Evolutionary conservation across 92 coral and sea anemone genomes (phyloP).

Genomic region (Porites cylindrica): DNA sequence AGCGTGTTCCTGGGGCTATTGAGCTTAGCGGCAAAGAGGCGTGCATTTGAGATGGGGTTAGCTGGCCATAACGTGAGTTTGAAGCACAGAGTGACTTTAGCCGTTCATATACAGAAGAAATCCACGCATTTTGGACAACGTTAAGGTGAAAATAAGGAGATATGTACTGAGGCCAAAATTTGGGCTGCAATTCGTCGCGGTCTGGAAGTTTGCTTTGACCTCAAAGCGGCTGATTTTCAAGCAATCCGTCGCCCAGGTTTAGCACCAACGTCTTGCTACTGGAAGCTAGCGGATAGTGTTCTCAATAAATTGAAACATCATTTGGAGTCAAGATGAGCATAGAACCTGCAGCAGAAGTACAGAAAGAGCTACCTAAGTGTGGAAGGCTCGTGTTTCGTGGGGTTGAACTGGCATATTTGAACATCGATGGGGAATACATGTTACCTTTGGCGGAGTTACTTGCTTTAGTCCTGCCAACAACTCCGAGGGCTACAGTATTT

Average conservation of each 20-base stretch:
- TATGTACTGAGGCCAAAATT: slow-evolving; percentile 4
- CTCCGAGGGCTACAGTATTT: slow-evolving; percentile 92
- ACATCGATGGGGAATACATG: slow-evolving; percentile 89
- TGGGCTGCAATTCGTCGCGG: slow-evolving; percentile 10
- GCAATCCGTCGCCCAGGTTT: slow-evolving; percentile 20
- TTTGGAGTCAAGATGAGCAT: slow-evolving; percentile 49
- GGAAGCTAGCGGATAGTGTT: slow-evolving; percentile 15
- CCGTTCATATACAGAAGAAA: slow-evolving; percentile 5
- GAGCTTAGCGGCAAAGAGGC: slow-evolving; percentile 96
- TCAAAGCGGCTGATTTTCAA: slow-evolving; percentile 15
- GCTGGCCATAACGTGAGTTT: slow-evolving; percentile 48
- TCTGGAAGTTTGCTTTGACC: slow-evolving; percentile 32
- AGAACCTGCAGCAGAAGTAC: slow-evolving; percentile 34
- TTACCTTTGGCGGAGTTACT: slow-evolving; percentile 87
- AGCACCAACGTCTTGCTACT: slow-evolving; percentile 7
- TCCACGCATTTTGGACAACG: slow-evolving; percentile 43
- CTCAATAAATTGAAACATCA: slow-evolving; percentile 15
- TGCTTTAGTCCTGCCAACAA: slow-evolving; percentile 78
- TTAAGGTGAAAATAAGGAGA: slow-evolving; percentile 12
- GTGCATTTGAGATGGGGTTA: slow-evolving; percentile 78
- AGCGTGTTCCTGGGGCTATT: slow-evolving; percentile 74
- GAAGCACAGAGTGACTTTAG: slow-evolving; percentile 20
- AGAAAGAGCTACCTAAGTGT: slow-evolving; percentile 58
- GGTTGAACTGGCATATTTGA: slow-evolving; percentile 88
- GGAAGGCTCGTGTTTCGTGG: slow-evolving; percentile 87